Evolutionary conservation across 2,888 invertebrate species (phyloP), one percentile per base, ranked within the genome.

Genomic region (Lumbricus terrestris): DNA sequence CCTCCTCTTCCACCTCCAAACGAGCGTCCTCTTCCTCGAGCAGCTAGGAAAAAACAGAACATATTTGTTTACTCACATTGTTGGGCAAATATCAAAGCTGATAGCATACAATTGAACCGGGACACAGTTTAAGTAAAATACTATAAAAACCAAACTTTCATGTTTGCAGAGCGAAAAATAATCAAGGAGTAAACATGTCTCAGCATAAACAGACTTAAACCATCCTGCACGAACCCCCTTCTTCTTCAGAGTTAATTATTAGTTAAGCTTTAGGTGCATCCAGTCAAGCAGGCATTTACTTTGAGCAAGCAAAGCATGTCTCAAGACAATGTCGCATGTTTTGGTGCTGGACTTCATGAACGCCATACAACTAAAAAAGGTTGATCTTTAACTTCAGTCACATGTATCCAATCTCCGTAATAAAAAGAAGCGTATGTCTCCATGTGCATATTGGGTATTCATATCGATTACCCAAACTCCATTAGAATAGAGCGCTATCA

Each of bases 21-120:
- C 69, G 88, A 83, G 11, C 91, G 42, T 37, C 94, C 94, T 92
- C 94, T 92, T n/a, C 94, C 94, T 91, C 94, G 92, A 29, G 95
- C 95, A 54, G 98, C 97, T 82, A 97, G 97, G 93, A 93, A 69
- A 89, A n/a, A 69, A 29, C 29, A 1, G 23, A 47, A 3, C 1
- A 23, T 47, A 23, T 47, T 47, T 23, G 47, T 47, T 47, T 23
- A 23, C 47, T 23, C 23, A 47, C 47, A 47, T 47, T 1, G 20
- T 23, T 47, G 47, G 47, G 3, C 47, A 3, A 29, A 4, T n/a
- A n/a, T 69, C 13, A 69, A 5, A n/a, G 69, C 69, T 69, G 29
- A 69, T 69, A n/a, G 69, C 69, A 69, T 69, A 69, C 29, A 69
- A 69, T 69, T 69, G 29, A 8, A 69, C n/a, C 69, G n/a, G 69